Base-by-base conservation (phyloP, 2,113 vertebrate species). In the Vireo altiloquus region DNA sequence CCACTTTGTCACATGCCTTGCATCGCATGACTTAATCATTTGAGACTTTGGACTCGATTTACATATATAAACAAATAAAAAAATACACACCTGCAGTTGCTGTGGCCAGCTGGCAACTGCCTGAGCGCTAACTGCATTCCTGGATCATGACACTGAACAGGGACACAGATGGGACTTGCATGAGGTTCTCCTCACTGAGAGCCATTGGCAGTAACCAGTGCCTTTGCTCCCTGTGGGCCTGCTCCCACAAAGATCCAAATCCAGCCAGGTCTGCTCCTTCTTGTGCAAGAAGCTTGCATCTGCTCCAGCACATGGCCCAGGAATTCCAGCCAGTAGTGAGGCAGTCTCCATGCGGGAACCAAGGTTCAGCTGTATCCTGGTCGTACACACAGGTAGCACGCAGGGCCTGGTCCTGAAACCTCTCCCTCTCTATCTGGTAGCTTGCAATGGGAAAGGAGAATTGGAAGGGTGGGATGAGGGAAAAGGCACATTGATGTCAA, bases 41-140 rank as follows among this genome's bases (percentile, higher is more conserved):
- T 31, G 90, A 64, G 92, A 93, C 82, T 85, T 91, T 76, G 94
- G 63, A 82, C 78, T 91, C 2, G 0, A 95, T 96, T 96, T 96
- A 82, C 94, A 95, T 96, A 93, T 69, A 85, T 76, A 93, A 95
- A 94, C 96, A 95, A 95, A 96, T 91, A 75, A 76, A 91, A 80
- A 78, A 68, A 70, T 52, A 79, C 56, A 76, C 65, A 64, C 84
- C 84, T 95, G 87, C 57, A 28, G 82, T 52, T 59, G 70, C 84
- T 87, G 53, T 54, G 90, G 87, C 84, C 84, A 87, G 70, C 78
- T 94, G 96, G 89, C 77, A 84, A 2, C 50, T 84, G 56, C 61
- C 77, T 44, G 49, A 64, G 74, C 81, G 44, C 33, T 31, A 56
- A 33, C 84, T 85, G 63, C 94, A 76, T 93, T 95, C 92, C 95